These are phyloP conservation scores for Sterrhoptilus dennistouni DNA, from an alignment of 2,113 vertebrate species.

Conservation along the genomic window DNA sequence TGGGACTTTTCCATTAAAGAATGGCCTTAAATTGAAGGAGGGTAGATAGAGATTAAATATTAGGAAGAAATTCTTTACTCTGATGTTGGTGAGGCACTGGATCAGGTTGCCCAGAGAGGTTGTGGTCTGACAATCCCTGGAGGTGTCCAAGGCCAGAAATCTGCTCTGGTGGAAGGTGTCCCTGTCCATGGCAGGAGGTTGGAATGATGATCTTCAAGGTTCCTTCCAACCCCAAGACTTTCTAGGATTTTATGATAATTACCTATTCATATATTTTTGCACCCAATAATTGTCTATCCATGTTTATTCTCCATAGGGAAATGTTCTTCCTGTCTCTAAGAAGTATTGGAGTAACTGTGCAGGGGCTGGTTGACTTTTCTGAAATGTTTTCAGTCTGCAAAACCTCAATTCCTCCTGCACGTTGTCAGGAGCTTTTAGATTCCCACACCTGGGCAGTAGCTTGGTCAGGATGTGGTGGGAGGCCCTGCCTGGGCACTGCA, in stretches of 20 bases:
- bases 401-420: neutral
- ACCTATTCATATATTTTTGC: neutral
- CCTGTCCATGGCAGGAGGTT: neutral
- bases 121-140: neutral
- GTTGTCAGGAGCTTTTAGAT: neutral
- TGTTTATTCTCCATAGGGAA: neutral
- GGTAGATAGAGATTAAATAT: neutral
- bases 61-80: neutral
- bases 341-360: neutral
- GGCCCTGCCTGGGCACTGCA: neutral
- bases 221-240: neutral
- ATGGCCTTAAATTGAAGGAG: neutral
- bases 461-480: neutral
- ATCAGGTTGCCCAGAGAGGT: neutral
- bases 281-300: rapidly evolving
- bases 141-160: neutral
- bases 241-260: neutral
- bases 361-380: neutral
- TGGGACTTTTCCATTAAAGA: too few relatives aligned
- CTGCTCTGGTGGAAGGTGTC: neutral
- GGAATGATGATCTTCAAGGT: neutral
- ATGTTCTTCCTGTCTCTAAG: neutral
- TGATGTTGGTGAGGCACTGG: neutral
- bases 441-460: neutral
- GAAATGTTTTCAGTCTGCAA: neutral